These are phyloP conservation scores for Pseudolycoriella hygida DNA, from an alignment of 2,888 invertebrate species.

Conservation along the genomic window DNA sequence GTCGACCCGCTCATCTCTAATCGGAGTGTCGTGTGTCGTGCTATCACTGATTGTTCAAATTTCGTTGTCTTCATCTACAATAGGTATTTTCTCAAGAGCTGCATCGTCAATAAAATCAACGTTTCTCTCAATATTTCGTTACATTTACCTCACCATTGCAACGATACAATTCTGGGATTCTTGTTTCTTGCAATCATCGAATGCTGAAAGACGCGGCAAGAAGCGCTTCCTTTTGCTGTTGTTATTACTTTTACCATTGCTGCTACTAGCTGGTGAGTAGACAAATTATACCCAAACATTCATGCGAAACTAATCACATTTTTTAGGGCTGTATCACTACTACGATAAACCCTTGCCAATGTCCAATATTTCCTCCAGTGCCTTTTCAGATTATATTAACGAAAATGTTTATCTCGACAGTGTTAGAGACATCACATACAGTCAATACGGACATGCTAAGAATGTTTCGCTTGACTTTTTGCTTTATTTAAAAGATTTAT, in stretches of 20 bases:
- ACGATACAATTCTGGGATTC: constrained; percentile 24
- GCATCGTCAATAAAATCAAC: constrained; percentile 14
- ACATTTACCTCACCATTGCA: constrained; percentile 21
- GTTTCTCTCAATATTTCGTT: constrained; percentile 16
- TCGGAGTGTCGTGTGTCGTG: too few relatives aligned
- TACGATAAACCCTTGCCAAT: constrained; percentile 12
- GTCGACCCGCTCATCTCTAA: too few relatives aligned
- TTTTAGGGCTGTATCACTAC: constrained; percentile 21
- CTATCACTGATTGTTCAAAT: too few relatives aligned
- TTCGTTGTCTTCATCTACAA: constrained; percentile 4
- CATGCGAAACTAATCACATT: not conserved
- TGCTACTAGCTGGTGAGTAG: constrained; percentile 38
- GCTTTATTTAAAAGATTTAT: constrained; percentile 33
- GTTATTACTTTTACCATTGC: constrained; percentile 33
- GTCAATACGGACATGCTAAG: constrained; percentile 33
- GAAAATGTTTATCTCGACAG: constrained; percentile 19
- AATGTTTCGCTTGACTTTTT: constrained; percentile 25
- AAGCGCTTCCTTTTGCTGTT: constrained; percentile 23
- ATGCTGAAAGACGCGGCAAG: constrained; percentile 18
- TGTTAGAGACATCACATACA: constrained; percentile 32
- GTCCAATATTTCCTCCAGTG: not conserved
- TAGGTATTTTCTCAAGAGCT: constrained; percentile 17
- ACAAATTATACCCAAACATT: not conserved
- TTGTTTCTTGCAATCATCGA: constrained; percentile 13
- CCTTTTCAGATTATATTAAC: constrained; percentile 5